Evolutionary conservation across 2,888 invertebrate genomes (phyloP), one percentile per base, ranked within the genome.

Genomic region (Cataglyphis altisquamis): DNA sequence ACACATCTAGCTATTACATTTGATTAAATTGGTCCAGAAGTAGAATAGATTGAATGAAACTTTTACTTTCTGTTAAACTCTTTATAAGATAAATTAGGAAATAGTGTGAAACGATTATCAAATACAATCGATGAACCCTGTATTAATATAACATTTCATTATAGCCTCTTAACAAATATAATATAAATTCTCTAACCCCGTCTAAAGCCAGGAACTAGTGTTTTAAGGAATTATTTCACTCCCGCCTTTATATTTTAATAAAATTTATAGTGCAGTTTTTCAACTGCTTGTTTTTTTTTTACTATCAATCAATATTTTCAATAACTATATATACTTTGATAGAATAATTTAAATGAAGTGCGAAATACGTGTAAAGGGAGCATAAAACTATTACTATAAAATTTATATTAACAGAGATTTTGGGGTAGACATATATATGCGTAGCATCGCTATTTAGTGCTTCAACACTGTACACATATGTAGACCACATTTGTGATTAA

Each of bases 131-230:
- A 73, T 74, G 62, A 86, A 91, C 87, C 90, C 90, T 89, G 89
- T 91, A 88, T 84, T 64, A 86, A 82, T 87, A 67, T 86, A 89
- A 84, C 67, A 63, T 62, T 73, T 82, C 60, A 78, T 64, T 84
- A 66, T 88, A 89, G 89, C 88, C 87, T 89, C 88, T 83, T 88
- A 88, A 88, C 83, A 89, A 89, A 64, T 77, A 82, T 84, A 84
- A 62, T 77, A 68, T 82, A 45, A 70, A 83, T 82, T 55, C 63
- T 66, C 36, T 25, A 86, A 72, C 64, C 63, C 72, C 45, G 63
- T 52, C 77, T 82, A 85, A 83, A 84, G 80, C 81, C 82, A 89
- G 89, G 89, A 89, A 89, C 89, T 89, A 75, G 66, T 82, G 81
- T 64, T 82, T 88, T 83, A 87, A 88, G 82, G 84, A 87, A 78